These are phyloP conservation scores for Cremastinae sp. DNA, from an alignment of 2,888 invertebrate genomes.

Conservation along the genomic window DNA sequence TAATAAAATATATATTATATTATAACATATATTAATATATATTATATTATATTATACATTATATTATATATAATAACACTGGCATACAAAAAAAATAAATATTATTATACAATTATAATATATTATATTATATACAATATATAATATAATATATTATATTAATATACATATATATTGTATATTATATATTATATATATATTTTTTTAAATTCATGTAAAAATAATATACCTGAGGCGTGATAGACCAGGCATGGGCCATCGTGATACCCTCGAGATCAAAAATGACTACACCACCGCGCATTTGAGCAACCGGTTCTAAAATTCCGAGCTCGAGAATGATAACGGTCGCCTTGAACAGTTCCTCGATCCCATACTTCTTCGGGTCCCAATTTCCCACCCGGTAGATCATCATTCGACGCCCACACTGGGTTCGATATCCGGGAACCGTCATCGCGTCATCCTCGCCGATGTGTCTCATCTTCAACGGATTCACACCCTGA, in stretches of 20 bases:
- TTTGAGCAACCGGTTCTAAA: conserved; percentile 88
- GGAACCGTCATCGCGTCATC: conserved; percentile 87
- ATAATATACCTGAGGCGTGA: conserved; percentile 85
- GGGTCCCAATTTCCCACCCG: conserved; percentile 90
- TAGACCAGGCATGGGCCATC: conserved; percentile 87
- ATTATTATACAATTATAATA: too few relatives aligned
- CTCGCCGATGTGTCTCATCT: conserved; percentile 85
- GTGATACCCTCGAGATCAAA: conserved; percentile 88
- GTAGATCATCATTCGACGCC: conserved; percentile 87
- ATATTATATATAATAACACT: too few relatives aligned
- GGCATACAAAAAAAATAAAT: too few relatives aligned
- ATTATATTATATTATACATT: too few relatives aligned
- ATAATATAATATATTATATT: too few relatives aligned
- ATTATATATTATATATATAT: too few relatives aligned
- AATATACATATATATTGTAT: too few relatives aligned
- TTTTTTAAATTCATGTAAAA: too few relatives aligned
- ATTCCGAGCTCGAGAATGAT: conserved; percentile 88
- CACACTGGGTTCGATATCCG: conserved; percentile 89
- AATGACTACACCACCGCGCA: conserved; percentile 88
- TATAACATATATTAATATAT: too few relatives aligned
- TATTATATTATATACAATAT: too few relatives aligned
- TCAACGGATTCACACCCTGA: conserved; percentile 85
- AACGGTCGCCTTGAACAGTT: conserved; percentile 88
- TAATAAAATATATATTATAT: too few relatives aligned
- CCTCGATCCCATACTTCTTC: conserved; percentile 84